phyloP scores from a whole-genome alignment of 2,888 invertebrate genomes.

The Prenolepis imparis region DNA sequence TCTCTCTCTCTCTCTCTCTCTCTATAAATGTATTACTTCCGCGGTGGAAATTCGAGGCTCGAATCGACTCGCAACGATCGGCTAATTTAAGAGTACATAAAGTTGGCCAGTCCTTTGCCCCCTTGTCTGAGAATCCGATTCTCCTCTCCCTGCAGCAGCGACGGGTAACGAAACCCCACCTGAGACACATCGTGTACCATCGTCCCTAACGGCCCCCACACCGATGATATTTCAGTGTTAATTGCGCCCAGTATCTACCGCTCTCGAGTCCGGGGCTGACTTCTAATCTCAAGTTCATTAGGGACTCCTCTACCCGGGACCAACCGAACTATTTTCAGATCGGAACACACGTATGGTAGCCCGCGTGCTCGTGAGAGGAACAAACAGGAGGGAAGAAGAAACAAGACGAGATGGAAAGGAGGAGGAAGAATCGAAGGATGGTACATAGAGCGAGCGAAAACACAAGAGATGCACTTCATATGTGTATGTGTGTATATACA shows the following conservation, averaged over 20 bases:
- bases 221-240: conserved; percentile 85
- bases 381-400: conserved; percentile 44
- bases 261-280: conserved; percentile 75
- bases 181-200: conserved; percentile 70
- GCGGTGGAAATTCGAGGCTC: conserved; percentile 41
- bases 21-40: conserved; percentile 26
- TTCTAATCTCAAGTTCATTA: conserved; percentile 85
- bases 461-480: conserved; percentile 26
- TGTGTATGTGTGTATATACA: not conserved
- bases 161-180: conserved; percentile 67
- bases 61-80: conserved; percentile 63
- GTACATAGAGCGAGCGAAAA: conserved; percentile 53
- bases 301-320: conserved; percentile 71
- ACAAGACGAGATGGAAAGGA: conserved; percentile 44
- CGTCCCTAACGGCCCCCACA: conserved; percentile 76
- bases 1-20: too few species aligned
- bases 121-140: conserved; percentile 74
- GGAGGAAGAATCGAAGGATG: conserved; percentile 53
- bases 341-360: conserved; percentile 66
- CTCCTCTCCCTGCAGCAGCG: conserved; percentile 46
- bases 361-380: conserved; percentile 38
- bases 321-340: conserved; percentile 79
- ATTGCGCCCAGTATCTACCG: conserved; percentile 83
- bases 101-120: conserved; percentile 76
- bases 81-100: conserved; percentile 79